These are phyloP conservation scores for Callipepla californica DNA, from an alignment of 2,113 vertebrate genomes.

Conservation along the genomic window DNA sequence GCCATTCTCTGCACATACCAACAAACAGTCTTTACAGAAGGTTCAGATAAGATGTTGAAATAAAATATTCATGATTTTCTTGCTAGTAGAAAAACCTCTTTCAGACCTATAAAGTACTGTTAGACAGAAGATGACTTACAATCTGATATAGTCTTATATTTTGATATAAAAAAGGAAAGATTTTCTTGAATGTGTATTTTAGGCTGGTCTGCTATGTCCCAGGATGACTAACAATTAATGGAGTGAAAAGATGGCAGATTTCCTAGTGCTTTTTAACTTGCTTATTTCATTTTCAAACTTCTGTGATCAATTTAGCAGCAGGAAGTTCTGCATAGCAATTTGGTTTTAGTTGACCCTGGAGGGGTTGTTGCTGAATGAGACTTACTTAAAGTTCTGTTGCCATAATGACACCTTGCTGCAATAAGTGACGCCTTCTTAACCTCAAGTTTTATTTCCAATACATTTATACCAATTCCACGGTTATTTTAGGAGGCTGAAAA, in stretches of 20 bases:
- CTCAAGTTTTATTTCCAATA: neutral
- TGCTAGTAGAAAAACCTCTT: conserved; percentile 59
- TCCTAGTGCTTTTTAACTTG: conserved; percentile 52
- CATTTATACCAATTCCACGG: neutral
- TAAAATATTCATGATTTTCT: conserved; percentile 76
- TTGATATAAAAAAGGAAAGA: conserved; percentile 56
- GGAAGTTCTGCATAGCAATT: conserved; percentile 72
- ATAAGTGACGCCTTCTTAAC: neutral
- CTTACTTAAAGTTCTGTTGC: conserved; percentile 61
- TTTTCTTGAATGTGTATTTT: conserved; percentile 61
- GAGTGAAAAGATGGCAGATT: conserved; percentile 61
- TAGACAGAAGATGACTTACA: conserved; percentile 67
- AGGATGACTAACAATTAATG: conserved; percentile 72
- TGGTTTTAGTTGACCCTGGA: conserved; percentile 50
- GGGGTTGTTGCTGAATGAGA: conserved; percentile 38
- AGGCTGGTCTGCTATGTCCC: conserved; percentile 40
- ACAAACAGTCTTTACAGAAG: conserved; percentile 71
- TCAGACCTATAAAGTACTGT: conserved; percentile 14
- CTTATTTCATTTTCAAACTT: conserved; percentile 63
- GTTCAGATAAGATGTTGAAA: conserved; percentile 62
- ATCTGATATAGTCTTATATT: conserved; percentile 37
- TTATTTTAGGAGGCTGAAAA: neutral
- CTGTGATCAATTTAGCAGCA: conserved; percentile 76
- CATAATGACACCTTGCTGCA: conserved; percentile 46
- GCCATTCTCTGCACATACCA: conserved; percentile 67